Base-by-base conservation (phyloP, 2,797 vertebrate species). In the Anabacerthia variegaticeps region DNA sequence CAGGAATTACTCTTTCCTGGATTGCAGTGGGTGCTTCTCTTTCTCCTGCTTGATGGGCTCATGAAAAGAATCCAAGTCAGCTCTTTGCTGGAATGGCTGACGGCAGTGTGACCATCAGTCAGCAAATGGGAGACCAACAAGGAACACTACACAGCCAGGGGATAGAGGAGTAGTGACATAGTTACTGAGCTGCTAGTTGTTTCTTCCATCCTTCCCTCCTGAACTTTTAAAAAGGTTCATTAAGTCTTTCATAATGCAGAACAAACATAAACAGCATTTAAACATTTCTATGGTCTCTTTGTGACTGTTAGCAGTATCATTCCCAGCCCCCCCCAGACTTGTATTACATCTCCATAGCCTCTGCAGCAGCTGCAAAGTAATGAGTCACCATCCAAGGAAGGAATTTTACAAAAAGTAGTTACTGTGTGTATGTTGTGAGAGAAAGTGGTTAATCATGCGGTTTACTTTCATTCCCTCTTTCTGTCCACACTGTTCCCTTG, bases 391-490 rank as follows among this genome's bases (percentile, higher is more conserved):
- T 34, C 65, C 55, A 83, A 75, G 61, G 68, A 82, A 85, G 54
- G 54, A 89, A 37, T 92, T 96, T 79, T 83, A 77, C 49, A 54
- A 75, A 68, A 86, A 56, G 49, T 51, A 71, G 49, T 93, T 90
- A 63, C 14, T 44, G 9, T 12, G 22, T 66, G 12, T 63, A 24
- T 86, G 17, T 92, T 76, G 20, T 69, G 85, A 80, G 65, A 81
- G 51, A 67, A 44, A 58, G 30, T 41, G 67, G 48, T 94, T 61
- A 32, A 2, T 77, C 58, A 75, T 3, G 2, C 13, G 3, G n/a
- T 89, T 92, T 82, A 82, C 88, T 92, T 86, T 89, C 48, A 72
- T 93, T 86, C 72, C 59, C 41, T 92, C 44, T 75, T 91, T 91
- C 76, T 94, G 26, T 93, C 67, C 46, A 71, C 67, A n/a, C 49